Percentiles rank a stretch among this genome's conserved stretches.
Evolutionary conservation across 2,113 vertebrate species (phyloP).

Genomic region (Picathartes gymnocephalus): DNA sequence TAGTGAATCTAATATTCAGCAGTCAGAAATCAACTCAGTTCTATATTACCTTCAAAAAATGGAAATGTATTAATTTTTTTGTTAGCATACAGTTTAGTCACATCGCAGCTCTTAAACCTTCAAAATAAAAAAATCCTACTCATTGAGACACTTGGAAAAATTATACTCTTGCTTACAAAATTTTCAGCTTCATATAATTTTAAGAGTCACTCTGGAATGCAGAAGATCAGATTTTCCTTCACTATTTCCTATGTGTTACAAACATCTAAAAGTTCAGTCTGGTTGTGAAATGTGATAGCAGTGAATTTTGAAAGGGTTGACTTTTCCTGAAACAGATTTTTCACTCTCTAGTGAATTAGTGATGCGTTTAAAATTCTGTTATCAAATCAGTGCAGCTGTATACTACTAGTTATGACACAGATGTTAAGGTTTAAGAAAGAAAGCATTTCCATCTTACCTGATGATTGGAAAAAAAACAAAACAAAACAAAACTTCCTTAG

Average conservation of each 20-base stretch:
- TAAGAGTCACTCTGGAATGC: not conserved
- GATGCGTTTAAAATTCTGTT: not conserved
- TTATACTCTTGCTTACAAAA: not conserved
- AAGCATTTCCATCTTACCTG: not conserved
- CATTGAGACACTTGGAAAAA: not conserved
- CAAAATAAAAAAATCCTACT: not conserved
- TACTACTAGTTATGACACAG: not conserved
- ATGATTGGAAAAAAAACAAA: not conserved
- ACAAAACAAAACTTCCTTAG: not conserved
- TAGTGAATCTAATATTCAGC: not conserved
- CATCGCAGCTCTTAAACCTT: not conserved
- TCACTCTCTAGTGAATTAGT: not conserved
- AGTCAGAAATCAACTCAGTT: not conserved
- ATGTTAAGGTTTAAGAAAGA: not conserved
- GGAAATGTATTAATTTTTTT: not conserved
- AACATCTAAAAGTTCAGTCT: not conserved
- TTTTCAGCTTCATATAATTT: not conserved
- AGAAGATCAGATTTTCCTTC: not conserved
- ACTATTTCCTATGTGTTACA: not conserved
- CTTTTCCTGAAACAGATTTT: not conserved
- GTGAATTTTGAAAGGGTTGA: not conserved
- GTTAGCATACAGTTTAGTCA: not conserved
- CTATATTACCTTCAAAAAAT: not conserved
- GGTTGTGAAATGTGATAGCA: not conserved
- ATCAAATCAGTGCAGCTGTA: not conserved